Base-by-base conservation (phyloP, 2,113 vertebrate genomes). In the Glareola pratincola region DNA sequence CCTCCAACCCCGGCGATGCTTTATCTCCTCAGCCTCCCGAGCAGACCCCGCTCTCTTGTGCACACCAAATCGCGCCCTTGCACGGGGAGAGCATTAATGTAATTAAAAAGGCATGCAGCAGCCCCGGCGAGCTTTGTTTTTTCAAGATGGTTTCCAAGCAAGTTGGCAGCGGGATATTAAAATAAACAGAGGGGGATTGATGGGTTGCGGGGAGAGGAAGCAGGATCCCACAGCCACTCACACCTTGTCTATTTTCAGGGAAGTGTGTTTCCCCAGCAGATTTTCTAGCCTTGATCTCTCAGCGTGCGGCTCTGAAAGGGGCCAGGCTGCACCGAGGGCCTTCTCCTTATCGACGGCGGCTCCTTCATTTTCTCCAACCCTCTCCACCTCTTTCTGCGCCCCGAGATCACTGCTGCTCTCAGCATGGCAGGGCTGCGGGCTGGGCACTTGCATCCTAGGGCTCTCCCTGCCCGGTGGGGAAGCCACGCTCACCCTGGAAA, bases 181-280 rank as follows among this genome's bases (percentile, higher is more conserved):
- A 98, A 98, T 95, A 97, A 98, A 98, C 97, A 97, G 87, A 85
- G 41, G 16, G 83, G 92, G 92, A 96, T 96, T 96, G 95, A 98
- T 96, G 95, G 92, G 97, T 97, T 84, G 97, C n/a, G 22, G 95
- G 59, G 91, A 98, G 94, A 98, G 97, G 97, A 98, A 98, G 96
- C 92, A 95, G 92, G 78, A 97, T 97, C 93, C 94, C 71, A 80
- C 85, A 95, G 91, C 91, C 92, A 76, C 92, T 98, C 95, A 95
- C 95, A 93, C 97, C 94, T 97, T 95, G 91, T 96, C 97, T 96
- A 76, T 97, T 98, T 97, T 88, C 75, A 82, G 91, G 96, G 95
- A 79, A 92, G 34, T 54, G 69, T 11, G 4, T 95, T 98, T 98
- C 92, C 92, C 96, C 96, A 95, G 93, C 72, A 11, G 53, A 90